Evolutionary conservation across 2,797 vertebrate species (phyloP), one percentile per base, ranked within the genome.

Genomic region (Erpetoichthys calabaricus): DNA sequence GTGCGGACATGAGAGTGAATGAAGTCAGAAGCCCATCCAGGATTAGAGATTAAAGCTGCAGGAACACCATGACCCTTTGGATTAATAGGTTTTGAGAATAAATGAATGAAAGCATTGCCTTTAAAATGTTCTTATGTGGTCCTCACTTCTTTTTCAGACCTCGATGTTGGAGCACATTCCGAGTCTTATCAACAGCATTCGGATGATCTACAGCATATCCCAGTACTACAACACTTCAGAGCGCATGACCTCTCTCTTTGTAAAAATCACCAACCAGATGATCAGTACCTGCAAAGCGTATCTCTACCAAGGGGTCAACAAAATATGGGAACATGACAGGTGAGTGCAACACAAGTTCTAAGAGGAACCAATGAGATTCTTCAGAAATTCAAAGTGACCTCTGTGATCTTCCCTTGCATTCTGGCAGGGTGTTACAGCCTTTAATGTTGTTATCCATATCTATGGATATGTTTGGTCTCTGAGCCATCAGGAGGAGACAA

Each of bases 251-350:
- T 83, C 86, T 0, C 82, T 91, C 66, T 85, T 91, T 63, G 79
- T 89, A 44, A 91, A 89, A 73, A 75, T 91, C 70, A 90, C 89
- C 51, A 91, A 91, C 71, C 89, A 88, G 73, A 87, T 91, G 82
- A 80, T 89, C 68, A 73, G 64, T 61, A 84, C 76, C 25, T 86
- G 85, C 72, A 85, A 82, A 68, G 62, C 41, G 0, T 80, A 85
- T 65, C 74, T 91, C 41, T 57, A 44, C 50, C 77, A 82, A 63
- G 86, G 75, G 7, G 80, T 81, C 59, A 67, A 67, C 42, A 81
- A 67, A 57, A 65, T 89, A 68, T 91, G 89, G 89, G 84, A 89
- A 60, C 76, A 79, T 62, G 76, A 80, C 68, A 86, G 86, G 88
- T 90, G 64, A 51, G 49, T 45, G 52, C 51, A 44, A 55, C 25